Conservation (phyloP, 2,888 invertebrate species). For the Acronicta alni region DNA sequence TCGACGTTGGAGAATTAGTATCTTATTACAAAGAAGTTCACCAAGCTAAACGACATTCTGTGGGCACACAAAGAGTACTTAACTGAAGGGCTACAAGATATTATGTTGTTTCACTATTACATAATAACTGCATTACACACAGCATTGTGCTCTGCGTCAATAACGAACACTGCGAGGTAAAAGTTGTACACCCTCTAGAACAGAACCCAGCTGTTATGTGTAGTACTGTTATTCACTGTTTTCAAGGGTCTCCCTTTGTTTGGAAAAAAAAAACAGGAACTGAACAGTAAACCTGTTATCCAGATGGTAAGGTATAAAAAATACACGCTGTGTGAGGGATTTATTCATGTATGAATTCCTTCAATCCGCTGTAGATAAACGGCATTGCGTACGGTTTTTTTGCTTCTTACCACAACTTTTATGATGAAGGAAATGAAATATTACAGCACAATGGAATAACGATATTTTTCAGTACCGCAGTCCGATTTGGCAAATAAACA, state of each 20-base stretch:
- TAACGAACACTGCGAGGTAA: conserved; percentile 5
- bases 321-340: neutral
- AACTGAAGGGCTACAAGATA: conserved; percentile 2
- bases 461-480: no score
- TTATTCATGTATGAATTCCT: neutral
- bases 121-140: conserved; percentile 28
- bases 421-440: neutral
- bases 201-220: conserved; percentile 34
- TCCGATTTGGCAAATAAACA: no score
- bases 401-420: neutral
- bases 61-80: neutral
- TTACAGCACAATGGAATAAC: no score
- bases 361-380: neutral
- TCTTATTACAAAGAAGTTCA: neutral
- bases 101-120: conserved; percentile 14
- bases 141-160: conserved; percentile 1
- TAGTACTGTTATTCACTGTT: conserved; percentile 11
- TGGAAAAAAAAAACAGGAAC: conserved; percentile 21
- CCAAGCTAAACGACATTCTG: no score
- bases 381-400: neutral
- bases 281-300: conserved; percentile 23
- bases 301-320: conserved; percentile 27
- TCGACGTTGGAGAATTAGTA: no score
- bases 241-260: conserved; percentile 36
- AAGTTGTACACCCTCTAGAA: conserved; percentile 7